Evolutionary conservation across 2,113 vertebrate species (phyloP), one percentile per base, ranked within the genome.

Genomic region (Miniopterus natalensis): DNA sequence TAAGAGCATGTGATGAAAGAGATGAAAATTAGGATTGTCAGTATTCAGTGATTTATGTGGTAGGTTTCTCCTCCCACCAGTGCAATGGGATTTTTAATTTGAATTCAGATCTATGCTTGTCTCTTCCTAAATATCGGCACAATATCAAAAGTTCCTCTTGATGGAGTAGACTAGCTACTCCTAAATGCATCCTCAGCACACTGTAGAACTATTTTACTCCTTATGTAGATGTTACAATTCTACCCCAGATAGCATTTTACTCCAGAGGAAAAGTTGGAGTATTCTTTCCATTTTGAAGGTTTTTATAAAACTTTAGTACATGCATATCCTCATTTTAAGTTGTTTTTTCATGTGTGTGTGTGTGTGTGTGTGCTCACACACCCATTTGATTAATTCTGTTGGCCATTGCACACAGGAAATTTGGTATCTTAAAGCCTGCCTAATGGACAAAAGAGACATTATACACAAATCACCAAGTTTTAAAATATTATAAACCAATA

Each of bases 401-500:
- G 55, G 68, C 77, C 92, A 92, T 88, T 96, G 49, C 70, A 21
- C 47, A 81, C 42, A 88, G 68, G 66, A 97, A 96, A 90, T 88
- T 78, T 95, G 1, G 27, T 45, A 14, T 96, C 66, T 85, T 96
- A 96, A 80, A 97, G 45, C 65, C 84, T 96, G 31, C 49, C 77
- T 95, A 94, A 85, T 96, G 88, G 94, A 65, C 68, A 88, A 51
- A 92, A 97, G 40, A 92, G 73, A 70, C 20, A 92, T 94, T 79
- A 88, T 3, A 66, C 53, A 96, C 73, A 84, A 92, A 94, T 90
- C 25, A 78, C 10, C 68, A 57, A 92, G 47, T 88, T 96, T 97
- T 90, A 93, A 97, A 95, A 96, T 96, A 74, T 65, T 93, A 74
- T 88, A 94, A 92, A 84, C 63, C 74, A 95, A 89, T 96, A 95